Evolutionary conservation across 2,113 vertebrate genomes (phyloP).

Genomic region (Grammomys surdaster): DNA sequence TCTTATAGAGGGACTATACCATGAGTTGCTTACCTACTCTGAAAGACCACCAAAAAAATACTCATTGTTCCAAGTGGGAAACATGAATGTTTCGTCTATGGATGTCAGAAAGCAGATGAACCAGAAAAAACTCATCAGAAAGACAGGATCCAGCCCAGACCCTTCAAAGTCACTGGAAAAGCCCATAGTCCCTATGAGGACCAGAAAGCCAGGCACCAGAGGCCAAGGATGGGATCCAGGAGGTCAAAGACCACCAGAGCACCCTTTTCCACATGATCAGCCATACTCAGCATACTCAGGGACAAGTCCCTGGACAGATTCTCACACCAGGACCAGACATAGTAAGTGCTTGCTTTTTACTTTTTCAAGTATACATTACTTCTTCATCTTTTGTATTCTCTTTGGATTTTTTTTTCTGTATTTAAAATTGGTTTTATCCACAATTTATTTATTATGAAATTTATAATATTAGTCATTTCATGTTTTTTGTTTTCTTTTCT

Average conservation of each 20-base stretch:
- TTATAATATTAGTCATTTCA: neutral
- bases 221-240: conserved; percentile 44
- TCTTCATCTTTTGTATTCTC: neutral
- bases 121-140: neutral
- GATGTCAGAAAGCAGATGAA: neutral
- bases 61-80: neutral
- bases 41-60: neutral
- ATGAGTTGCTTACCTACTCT: neutral
- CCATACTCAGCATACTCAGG: neutral
- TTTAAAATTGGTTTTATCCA: neutral
- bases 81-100: neutral
- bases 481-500: neutral
- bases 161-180: neutral
- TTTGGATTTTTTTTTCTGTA: neutral
- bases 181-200: neutral
- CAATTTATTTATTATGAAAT: neutral
- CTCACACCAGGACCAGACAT: neutral
- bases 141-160: neutral
- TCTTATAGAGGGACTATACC: neutral
- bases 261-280: neutral
- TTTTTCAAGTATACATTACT: neutral
- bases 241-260: neutral
- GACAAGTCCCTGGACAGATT: neutral
- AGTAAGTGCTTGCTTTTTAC: conserved; percentile 39
- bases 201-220: neutral